Conservation (phyloP, 2,113 vertebrate genomes). For the Trogon melanurus region DNA sequence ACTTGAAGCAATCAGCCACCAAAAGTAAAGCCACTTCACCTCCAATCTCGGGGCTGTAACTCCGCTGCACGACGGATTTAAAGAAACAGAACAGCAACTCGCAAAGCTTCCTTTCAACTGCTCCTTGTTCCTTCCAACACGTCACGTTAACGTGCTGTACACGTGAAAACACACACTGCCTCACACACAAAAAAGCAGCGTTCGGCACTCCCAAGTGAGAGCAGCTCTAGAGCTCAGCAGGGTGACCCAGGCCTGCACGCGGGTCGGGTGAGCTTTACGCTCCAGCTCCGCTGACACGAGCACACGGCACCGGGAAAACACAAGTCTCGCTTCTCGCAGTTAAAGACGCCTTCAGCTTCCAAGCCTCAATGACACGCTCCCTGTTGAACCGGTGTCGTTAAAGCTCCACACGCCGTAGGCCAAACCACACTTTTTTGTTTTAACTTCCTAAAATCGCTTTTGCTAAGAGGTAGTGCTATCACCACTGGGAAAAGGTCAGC, state of each 20-base stretch:
- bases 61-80: fast-evolving
- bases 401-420: not conserved
- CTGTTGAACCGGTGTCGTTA: not conserved
- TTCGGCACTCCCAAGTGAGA: not conserved
- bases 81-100: not conserved
- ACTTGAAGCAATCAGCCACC: not conserved
- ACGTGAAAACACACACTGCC: fast-evolving
- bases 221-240: not conserved
- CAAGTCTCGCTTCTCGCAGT: not conserved
- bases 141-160: fast-evolving
- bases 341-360: not conserved
- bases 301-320: not conserved
- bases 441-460: not conserved
- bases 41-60: not conserved
- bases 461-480: not conserved
- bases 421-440: not conserved
- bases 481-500: not conserved
- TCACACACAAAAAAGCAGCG: not conserved
- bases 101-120: not conserved
- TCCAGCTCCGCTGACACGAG: not conserved
- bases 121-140: not conserved
- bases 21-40: not conserved
- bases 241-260: not conserved
- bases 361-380: not conserved
- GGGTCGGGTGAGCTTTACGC: not conserved